Percentiles rank a stretch among this genome's conserved stretches.
Conservation (phyloP, 2,888 invertebrate species). For the Trachelus troglodyta region DNA sequence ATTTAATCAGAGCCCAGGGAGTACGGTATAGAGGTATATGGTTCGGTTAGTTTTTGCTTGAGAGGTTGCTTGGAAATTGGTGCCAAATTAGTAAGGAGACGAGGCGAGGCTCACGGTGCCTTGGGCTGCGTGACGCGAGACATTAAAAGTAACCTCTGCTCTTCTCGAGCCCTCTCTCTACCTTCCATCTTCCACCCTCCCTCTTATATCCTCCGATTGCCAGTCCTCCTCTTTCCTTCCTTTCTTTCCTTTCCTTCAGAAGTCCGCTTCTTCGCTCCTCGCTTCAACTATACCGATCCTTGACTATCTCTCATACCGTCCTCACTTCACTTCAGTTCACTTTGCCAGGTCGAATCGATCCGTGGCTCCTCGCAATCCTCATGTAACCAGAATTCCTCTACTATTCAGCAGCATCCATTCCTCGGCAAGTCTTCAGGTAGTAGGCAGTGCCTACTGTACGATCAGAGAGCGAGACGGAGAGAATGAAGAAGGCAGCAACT, state of each 20-base stretch:
- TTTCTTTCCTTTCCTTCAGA: slow-evolving; percentile 15
- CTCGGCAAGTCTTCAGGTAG: neutral
- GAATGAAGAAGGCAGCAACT: slow-evolving; percentile 28
- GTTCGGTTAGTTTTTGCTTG: slow-evolving; percentile 66
- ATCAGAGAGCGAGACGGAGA: slow-evolving; percentile 24
- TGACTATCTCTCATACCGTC: neutral
- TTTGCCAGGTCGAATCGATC: neutral
- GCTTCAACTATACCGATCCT: neutral
- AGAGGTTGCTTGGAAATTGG: slow-evolving; percentile 66
- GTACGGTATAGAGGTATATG: slow-evolving; percentile 54
- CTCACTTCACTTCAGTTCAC: neutral
- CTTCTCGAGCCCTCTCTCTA: slow-evolving; percentile 39
- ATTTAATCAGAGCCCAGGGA: slow-evolving; percentile 62
- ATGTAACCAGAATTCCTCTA: neutral
- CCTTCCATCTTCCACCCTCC: slow-evolving; percentile 30
- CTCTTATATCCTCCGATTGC: slow-evolving; percentile 14
- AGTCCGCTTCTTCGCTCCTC: slow-evolving; percentile 12
- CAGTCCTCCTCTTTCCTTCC: slow-evolving; percentile 12
- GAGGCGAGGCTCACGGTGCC: slow-evolving; percentile 52
- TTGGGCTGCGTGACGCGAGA: slow-evolving; percentile 65
- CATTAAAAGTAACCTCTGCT: slow-evolving; percentile 65
- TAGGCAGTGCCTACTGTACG: slow-evolving; percentile 9
- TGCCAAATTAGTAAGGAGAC: slow-evolving; percentile 67
- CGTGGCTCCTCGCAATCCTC: neutral
- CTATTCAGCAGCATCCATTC: neutral